A percentile compares a stretch with the other conserved stretches of the same genome.
phyloP scores from a whole-genome alignment of 1,140 invertebrate genomes.

The Thaumetopoea pityocampa region DNA sequence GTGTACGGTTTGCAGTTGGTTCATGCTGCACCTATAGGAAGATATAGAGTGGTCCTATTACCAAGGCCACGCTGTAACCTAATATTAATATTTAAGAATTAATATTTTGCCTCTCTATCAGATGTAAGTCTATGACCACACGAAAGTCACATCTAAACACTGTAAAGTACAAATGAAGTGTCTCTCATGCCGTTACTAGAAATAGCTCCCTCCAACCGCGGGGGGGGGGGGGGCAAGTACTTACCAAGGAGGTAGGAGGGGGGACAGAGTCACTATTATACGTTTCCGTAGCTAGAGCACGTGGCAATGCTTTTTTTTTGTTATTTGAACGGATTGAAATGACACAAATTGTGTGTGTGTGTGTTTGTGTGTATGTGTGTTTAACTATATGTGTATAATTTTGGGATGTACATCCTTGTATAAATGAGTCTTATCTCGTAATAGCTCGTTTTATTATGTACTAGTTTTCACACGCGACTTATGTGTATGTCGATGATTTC shows the following conservation, averaged over 20 bases:
- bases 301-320: constrained; percentile 46
- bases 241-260: constrained; percentile 9
- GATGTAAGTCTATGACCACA: no score
- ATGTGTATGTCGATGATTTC: no score
- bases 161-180: constrained; percentile 55
- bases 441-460: no score
- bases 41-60: no score
- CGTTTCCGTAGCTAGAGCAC: constrained; percentile 53
- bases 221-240: constrained; percentile 16
- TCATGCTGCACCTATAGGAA: no score
- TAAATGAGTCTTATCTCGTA: not conserved
- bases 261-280: constrained; percentile 25
- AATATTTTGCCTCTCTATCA: no score
- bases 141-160: constrained; percentile 33
- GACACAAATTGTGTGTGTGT: not conserved
- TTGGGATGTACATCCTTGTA: not conserved
- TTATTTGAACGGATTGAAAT: constrained; percentile 2
- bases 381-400: not conserved
- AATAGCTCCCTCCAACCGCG: constrained; percentile 39
- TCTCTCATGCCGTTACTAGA: constrained; percentile 47
- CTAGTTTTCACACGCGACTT: not conserved
- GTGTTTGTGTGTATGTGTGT: not conserved
- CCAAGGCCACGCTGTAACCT: no score
- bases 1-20: no score
- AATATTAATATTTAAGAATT: no score